Percentiles rank a stretch among this genome's conserved stretches.
Conservation (phyloP, 2,888 invertebrate species). For the Andrena praecox region DNA sequence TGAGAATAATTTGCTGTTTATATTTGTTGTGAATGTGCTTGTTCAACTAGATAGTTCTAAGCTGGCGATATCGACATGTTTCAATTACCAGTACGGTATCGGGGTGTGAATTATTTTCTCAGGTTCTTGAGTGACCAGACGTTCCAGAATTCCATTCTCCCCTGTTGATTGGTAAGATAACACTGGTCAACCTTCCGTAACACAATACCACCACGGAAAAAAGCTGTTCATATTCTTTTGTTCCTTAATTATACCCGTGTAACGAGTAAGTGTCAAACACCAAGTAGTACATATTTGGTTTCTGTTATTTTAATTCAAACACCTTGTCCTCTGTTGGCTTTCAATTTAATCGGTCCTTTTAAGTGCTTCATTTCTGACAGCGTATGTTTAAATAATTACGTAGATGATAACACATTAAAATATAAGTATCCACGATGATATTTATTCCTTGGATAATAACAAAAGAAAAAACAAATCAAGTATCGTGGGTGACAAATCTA, state of each 20-base stretch:
- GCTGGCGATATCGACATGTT: slow-evolving; percentile 57
- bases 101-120: slow-evolving; percentile 68
- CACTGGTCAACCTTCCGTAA: slow-evolving; percentile 65
- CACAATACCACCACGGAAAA: slow-evolving; percentile 34
- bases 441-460: background rate
- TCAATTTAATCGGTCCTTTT: background rate
- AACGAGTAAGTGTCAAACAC: slow-evolving; percentile 8
- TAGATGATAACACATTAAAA: background rate
- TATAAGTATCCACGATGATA: background rate
- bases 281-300: background rate
- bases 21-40: background rate
- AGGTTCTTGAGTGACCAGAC: slow-evolving; percentile 52
- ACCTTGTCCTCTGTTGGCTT: background rate
- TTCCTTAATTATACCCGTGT: slow-evolving; percentile 25
- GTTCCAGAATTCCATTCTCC: slow-evolving; percentile 49
- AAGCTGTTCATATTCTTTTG: slow-evolving; percentile 29
- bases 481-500: no score
- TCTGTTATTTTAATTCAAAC: background rate
- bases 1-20: background rate
- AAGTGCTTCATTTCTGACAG: background rate
- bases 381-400: background rate
- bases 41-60: background rate
- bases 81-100: slow-evolving; percentile 56
- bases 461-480: background rate
- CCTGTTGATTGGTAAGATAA: slow-evolving; percentile 79